Evolutionary conservation across 2,113 vertebrate species (phyloP).

Genomic region (Phylloscopus trochiloides): DNA sequence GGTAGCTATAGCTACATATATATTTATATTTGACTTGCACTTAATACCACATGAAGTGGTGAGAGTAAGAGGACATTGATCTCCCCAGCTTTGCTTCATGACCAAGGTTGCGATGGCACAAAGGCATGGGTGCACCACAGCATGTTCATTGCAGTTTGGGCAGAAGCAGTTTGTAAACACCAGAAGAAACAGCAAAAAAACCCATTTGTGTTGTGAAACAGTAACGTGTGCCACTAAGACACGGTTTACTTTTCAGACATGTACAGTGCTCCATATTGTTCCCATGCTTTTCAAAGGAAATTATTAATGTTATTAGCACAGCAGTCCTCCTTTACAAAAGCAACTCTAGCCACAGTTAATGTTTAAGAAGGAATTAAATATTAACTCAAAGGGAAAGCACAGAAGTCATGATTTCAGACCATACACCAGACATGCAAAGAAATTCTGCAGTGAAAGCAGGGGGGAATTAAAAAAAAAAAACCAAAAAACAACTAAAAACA

Average conservation of each 20-base stretch:
- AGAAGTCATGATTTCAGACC: slow-evolving; percentile 10
- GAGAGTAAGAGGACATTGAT: slow-evolving; percentile 14
- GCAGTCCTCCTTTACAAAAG: slow-evolving; percentile 31
- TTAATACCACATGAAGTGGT: not conserved
- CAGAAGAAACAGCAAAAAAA: not conserved
- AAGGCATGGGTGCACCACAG: not conserved
- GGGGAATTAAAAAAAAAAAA: not conserved
- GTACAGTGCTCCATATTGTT: slow-evolving; percentile 7
- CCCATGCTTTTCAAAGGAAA: slow-evolving; percentile 37
- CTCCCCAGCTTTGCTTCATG: not conserved
- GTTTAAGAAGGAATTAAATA: slow-evolving; percentile 64
- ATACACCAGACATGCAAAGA: not conserved
- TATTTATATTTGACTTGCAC: slow-evolving; percentile 45
- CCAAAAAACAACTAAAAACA: too few relatives aligned
- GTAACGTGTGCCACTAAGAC: not conserved
- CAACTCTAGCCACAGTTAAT: slow-evolving; percentile 44
- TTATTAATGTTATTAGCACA: slow-evolving; percentile 28
- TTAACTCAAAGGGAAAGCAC: slow-evolving; percentile 53
- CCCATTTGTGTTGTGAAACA: not conserved
- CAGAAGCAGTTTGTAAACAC: not conserved
- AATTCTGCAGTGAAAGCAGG: not conserved
- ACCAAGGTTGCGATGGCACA: not conserved
- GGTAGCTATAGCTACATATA: slow-evolving; percentile 40
- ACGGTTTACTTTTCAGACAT: slow-evolving; percentile 11
- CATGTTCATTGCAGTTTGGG: not conserved